phyloP scores from a whole-genome alignment of 2,888 invertebrate genomes.

The Platerodrilus igneus region DNA sequence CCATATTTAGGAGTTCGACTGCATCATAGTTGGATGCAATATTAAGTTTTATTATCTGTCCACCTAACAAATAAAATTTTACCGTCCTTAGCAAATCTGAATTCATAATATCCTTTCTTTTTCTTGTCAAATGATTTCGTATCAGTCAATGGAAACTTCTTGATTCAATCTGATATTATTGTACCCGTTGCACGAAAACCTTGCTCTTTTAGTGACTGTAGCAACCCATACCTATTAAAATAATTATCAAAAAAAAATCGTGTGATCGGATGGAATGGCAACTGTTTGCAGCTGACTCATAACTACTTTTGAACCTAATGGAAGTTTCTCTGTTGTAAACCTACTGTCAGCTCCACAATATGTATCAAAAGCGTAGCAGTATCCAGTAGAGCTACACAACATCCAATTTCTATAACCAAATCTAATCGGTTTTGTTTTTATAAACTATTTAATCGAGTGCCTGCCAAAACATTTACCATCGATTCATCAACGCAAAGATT shows the following conservation, averaged over 20 bases:
- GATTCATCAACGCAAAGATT: too few species aligned
- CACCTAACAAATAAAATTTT: too few species aligned
- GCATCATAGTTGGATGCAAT: too few species aligned
- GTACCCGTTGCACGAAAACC: too few species aligned
- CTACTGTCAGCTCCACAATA: background rate
- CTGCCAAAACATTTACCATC: constrained; percentile 1
- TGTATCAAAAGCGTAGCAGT: constrained; percentile 2
- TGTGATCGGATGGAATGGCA: constrained; percentile 6
- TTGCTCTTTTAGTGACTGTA: constrained; percentile 6
- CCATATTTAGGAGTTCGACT: too few species aligned
- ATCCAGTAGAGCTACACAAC: background rate
- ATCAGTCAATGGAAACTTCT: constrained; percentile 4
- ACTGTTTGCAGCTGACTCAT: constrained; percentile 1
- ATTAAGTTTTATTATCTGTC: too few species aligned
- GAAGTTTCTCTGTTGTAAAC: background rate
- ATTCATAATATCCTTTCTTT: too few species aligned
- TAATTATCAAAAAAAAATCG: too few species aligned
- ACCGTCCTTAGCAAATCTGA: too few species aligned
- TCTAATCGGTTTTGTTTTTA: background rate
- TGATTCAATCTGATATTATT: constrained; percentile 2
- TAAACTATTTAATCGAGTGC: constrained; percentile 2
- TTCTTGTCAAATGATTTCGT: constrained; percentile 1
- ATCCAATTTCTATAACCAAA: constrained; percentile 5
- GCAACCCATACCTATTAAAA: constrained; percentile 5
- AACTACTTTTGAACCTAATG: constrained; percentile 3